These are phyloP conservation scores for Thera britannica DNA, from an alignment of 2,888 invertebrate genomes.

Conservation along the genomic window DNA sequence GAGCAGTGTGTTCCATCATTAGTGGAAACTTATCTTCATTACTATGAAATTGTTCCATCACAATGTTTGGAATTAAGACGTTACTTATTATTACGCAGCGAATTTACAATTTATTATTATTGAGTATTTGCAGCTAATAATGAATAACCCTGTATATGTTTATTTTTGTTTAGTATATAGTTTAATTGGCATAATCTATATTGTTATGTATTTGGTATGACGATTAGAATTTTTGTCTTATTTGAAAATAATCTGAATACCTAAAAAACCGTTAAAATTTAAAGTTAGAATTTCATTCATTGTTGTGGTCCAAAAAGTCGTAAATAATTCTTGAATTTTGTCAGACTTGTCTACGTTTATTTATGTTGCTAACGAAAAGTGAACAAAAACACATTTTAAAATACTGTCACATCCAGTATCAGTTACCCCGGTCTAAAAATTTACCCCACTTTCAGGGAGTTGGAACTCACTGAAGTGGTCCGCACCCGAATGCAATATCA, in stretches of 20 bases:
- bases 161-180: no score
- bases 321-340: no score
- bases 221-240: no score
- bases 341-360: no score
- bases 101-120: not conserved
- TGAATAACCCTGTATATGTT: no score
- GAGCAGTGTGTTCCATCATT: constrained; percentile 55
- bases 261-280: no score
- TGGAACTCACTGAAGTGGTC: constrained; percentile 20
- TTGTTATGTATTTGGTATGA: no score
- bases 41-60: constrained; percentile 38
- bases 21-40: constrained; percentile 59
- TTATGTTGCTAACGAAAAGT: not conserved
- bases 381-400: constrained; percentile 16
- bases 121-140: no score
- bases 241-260: no score
- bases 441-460: constrained; percentile 17
- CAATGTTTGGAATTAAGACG: constrained; percentile 30
- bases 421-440: constrained; percentile 2
- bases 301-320: not conserved
- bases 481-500: constrained; percentile 28
- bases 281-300: no score
- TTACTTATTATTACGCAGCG: constrained; percentile 10
- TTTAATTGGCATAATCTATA: no score
- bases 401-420: constrained; percentile 9